Conservation (phyloP, 2,113 vertebrate species). For the Uria lomvia region DNA sequence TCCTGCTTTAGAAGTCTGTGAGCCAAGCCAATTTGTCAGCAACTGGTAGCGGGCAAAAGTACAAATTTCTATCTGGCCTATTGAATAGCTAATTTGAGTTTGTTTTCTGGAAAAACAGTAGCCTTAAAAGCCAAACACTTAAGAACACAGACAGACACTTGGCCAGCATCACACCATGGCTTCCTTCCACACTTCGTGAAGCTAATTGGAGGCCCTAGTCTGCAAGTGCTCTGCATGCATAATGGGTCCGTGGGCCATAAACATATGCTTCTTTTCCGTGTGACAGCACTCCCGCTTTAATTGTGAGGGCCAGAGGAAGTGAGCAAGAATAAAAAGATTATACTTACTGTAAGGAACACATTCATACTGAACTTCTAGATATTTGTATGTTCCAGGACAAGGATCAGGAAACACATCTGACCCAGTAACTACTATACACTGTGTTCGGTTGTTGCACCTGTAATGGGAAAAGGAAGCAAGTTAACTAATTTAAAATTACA, state of each 20-base stretch:
- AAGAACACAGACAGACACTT: slow-evolving; percentile 81
- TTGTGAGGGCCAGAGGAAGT: slow-evolving; percentile 60
- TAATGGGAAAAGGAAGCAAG: slow-evolving; percentile 73
- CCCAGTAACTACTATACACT: slow-evolving; percentile 97
- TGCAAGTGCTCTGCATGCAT: slow-evolving; percentile 78
- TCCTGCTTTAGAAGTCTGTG: slow-evolving; percentile 75
- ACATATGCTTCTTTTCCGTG: slow-evolving; percentile 71
- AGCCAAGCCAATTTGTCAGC: slow-evolving; percentile 84
- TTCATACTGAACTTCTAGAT: slow-evolving; percentile 99
- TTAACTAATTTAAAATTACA: slow-evolving; percentile 46
- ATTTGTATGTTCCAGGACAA: slow-evolving; percentile 98
- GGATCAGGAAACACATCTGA: slow-evolving; percentile 99
- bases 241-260: slow-evolving; percentile 71
- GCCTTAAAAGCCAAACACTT: slow-evolving; percentile 81
- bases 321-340: slow-evolving; percentile 64
- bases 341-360: slow-evolving; percentile 99
- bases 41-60: slow-evolving; percentile 79
- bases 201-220: slow-evolving; percentile 74
- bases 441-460: slow-evolving; percentile 99
- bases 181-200: slow-evolving; percentile 77
- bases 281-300: slow-evolving; percentile 62
- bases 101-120: slow-evolving; percentile 80
- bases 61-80: slow-evolving; percentile 79
- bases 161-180: slow-evolving; percentile 75
- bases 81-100: slow-evolving; percentile 82